Evolutionary conservation across 2,888 invertebrate species (phyloP), one percentile per base, ranked within the genome.

Genomic region (Margaritifera margaritifera): DNA sequence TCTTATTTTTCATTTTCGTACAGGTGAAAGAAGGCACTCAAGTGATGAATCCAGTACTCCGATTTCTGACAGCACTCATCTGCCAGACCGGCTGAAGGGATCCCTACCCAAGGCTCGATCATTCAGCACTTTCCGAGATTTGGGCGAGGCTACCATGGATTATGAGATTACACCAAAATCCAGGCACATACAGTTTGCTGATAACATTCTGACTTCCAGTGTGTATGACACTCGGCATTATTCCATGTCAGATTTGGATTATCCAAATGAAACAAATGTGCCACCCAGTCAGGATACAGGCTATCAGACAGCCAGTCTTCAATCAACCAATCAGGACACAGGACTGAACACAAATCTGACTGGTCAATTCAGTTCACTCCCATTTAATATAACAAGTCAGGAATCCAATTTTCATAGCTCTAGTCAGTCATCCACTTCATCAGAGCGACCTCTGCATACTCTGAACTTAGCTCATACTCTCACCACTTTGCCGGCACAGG

Each of bases 241-340:
- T 53, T 80, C 80, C 20, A 66, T 72, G 31, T 74, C 72, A 24
- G 79, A 80, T 62, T 69, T 74, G 67, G 80, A 80, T 61, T 76
- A 70, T n/a, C 75, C 69, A 11, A 69, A 75, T 61, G 80, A 84
- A 56, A 78, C 77, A 15, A 69, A 71, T 53, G 76, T 68, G 25
- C 72, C 71, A 63, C 80, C 77, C 8, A 78, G 78, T 71, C 86
- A 86, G 69, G 88, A 88, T 69, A 87, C 87, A 50, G 88, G 88
- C 20, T 88, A 88, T 72, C 84, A 87, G 68, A 88, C 86, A 51
- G 81, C 84, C 27, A 86, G 86, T 72, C 74, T 86, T 24, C 85
- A 86, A 71, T 77, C 79, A 57, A 83, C 86, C 75, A 83, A 78
- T 78, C 83, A 74, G 42, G 83, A 83, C 24, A 78, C 79, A n/a